These are phyloP conservation scores for Brachionus sp. DNA, from an alignment of 1,140 invertebrate species.

Conservation along the genomic window DNA sequence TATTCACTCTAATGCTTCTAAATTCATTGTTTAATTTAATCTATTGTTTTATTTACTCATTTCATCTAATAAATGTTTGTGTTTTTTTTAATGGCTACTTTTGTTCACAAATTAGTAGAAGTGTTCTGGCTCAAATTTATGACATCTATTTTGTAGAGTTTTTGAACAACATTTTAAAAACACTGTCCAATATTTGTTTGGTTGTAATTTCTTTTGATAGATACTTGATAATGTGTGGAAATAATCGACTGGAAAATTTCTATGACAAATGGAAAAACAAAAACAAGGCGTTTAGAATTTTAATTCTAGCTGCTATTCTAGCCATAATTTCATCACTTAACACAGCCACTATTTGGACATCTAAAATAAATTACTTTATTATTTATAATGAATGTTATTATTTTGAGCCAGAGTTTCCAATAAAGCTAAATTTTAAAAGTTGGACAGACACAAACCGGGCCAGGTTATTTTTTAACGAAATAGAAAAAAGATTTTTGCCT, in stretches of 20 bases:
- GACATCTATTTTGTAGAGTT: slow-evolving; percentile 13
- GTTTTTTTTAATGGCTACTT: not conserved
- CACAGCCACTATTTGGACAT: not conserved
- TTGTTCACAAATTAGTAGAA: not conserved
- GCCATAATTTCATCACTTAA: not conserved
- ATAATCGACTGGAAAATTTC: not conserved
- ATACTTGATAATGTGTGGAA: not conserved
- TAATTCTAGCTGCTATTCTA: not conserved
- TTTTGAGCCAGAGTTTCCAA: not conserved
- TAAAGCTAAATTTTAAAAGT: not conserved
- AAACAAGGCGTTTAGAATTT: not conserved
- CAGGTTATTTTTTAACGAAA: not conserved
- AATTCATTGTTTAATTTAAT: not conserved
- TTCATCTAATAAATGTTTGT: slow-evolving; percentile 4
- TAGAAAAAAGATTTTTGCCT: not conserved
- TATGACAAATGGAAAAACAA: not conserved
- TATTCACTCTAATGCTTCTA: not conserved
- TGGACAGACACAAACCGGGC: not conserved
- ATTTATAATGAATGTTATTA: not conserved
- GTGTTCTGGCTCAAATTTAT: not conserved
- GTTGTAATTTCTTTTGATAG: not conserved
- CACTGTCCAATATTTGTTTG: not conserved
- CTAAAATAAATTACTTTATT: not conserved
- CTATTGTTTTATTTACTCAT: not conserved
- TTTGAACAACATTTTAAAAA: not conserved